Evolutionary conservation across 1,140 invertebrate species (phyloP), one percentile per base, ranked within the genome.

Genomic region (Harpegnathos saltator): DNA sequence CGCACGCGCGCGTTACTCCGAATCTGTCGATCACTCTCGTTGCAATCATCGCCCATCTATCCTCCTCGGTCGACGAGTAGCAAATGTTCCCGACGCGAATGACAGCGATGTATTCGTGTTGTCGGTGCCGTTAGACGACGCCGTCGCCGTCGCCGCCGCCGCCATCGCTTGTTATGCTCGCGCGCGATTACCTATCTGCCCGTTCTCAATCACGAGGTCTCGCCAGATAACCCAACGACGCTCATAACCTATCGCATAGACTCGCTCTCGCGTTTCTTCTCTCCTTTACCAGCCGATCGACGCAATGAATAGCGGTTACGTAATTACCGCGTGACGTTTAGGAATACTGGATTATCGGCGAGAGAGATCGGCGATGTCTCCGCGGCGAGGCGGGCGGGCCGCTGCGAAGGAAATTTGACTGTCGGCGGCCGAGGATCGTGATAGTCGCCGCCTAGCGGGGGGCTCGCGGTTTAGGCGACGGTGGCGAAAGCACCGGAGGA

Each of bases 201-300:
- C 78, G 56, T 89, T 87, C 72, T 72, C 83, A 91, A 91, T 91
- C 90, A 89, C 89, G 87, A 90, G 90, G 90, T 91, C 89, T 91
- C 63, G n/a, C 1, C 71, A 91, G 90, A 91, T 91, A 91, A 91
- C 90, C 91, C 78, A 90, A 83, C 38, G 9, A 44, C 69, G 82
- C 82, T 90, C 88, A 81, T 75, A 90, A 89, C 72, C 87, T 78
- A 83, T 90, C 77, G 74, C 65, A 54, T 58, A 75, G n/a, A 71
- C 15, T 75, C 24, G 44, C 54, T 69, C 38, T 33, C 62, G 56
- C 19, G 19, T 48, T 62, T 48, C 58, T 54, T 77, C 84, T 61
- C 44, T 80, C 62, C 50, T 15, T n/a, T 17, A 58, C 14, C 14
- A 48, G 52, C 63, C n/a, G 50, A 65, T 14, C 33, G 38, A 24